phyloP scores from a whole-genome alignment of 2,888 invertebrate species.

The Orthonychiurus folsomi region DNA sequence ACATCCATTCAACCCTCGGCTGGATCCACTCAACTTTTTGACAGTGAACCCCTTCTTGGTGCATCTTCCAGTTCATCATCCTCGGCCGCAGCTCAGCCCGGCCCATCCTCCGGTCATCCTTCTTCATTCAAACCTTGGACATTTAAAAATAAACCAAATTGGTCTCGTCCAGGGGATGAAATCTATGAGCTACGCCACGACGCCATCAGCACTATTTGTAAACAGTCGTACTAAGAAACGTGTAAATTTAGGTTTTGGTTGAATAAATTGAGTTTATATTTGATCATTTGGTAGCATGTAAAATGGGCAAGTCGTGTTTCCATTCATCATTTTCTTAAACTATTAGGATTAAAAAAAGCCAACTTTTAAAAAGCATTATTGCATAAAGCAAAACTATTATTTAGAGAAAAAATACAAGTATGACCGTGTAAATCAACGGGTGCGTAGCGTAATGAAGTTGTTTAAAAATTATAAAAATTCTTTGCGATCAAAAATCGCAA shows the following conservation, averaged over 20 bases:
- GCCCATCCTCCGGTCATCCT: slow-evolving; percentile 6
- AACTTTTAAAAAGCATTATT: too few relatives aligned
- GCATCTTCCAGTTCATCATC: slow-evolving; percentile 22
- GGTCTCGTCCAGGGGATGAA: slow-evolving; percentile 43
- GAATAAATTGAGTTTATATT: too few relatives aligned
- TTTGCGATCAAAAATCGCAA: too few relatives aligned
- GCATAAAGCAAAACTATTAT: too few relatives aligned
- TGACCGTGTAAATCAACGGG: too few relatives aligned
- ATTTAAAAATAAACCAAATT: slow-evolving; percentile 31
- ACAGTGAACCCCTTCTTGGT: slow-evolving; percentile 33
- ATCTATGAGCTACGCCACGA: slow-evolving; percentile 47
- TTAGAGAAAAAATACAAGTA: too few relatives aligned
- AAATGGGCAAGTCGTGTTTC: neutral
- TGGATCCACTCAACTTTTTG: slow-evolving; percentile 32
- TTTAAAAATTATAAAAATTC: too few relatives aligned
- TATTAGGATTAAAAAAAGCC: too few relatives aligned
- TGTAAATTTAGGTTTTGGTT: neutral
- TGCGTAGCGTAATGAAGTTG: too few relatives aligned
- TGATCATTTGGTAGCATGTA: too few relatives aligned
- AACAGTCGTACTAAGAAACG: slow-evolving; percentile 39
- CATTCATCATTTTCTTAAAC: neutral
- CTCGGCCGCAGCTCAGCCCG: slow-evolving; percentile 7
- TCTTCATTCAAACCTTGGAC: slow-evolving; percentile 14
- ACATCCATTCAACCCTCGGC: slow-evolving; percentile 33
- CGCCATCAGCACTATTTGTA: slow-evolving; percentile 49